These are phyloP conservation scores for Dryadula phaetusa DNA, from an alignment of 2,888 invertebrate species.

Conservation along the genomic window DNA sequence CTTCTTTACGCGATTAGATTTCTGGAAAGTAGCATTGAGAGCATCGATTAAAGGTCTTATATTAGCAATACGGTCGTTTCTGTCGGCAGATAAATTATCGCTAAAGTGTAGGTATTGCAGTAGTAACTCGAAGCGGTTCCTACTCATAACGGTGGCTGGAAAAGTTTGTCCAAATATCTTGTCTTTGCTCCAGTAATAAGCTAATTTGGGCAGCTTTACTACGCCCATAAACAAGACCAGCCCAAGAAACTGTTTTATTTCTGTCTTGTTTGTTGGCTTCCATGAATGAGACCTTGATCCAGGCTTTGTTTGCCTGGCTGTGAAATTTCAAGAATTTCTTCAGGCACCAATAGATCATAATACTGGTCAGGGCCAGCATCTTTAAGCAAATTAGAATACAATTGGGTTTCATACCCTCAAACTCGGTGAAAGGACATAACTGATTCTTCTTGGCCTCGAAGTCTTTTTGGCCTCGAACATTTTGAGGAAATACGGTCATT, in stretches of 20 bases:
- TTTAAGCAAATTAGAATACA: slow-evolving; percentile 50
- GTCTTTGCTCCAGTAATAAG: slow-evolving; percentile 48
- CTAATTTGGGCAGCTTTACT: slow-evolving; percentile 51
- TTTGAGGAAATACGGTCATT: slow-evolving; percentile 49
- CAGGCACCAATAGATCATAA: slow-evolving; percentile 51
- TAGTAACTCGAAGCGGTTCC: slow-evolving; percentile 52
- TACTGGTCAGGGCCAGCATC: slow-evolving; percentile 49
- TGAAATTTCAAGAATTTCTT: slow-evolving; percentile 50
- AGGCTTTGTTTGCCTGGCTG: slow-evolving; percentile 48
- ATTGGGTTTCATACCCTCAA: no score
- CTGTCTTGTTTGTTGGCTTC: slow-evolving; percentile 50
- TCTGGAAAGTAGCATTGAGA: slow-evolving; percentile 50
- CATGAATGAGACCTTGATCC: slow-evolving; percentile 50
- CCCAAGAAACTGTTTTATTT: slow-evolving; percentile 51
- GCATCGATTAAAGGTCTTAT: slow-evolving; percentile 50
- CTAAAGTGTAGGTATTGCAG: slow-evolving; percentile 52
- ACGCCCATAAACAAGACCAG: slow-evolving; percentile 52
- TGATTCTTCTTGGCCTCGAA: slow-evolving; percentile 50
- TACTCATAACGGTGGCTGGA: slow-evolving; percentile 49
- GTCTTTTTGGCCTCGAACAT: slow-evolving; percentile 51
- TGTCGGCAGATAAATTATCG: slow-evolving; percentile 48
- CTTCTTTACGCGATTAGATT: slow-evolving; percentile 50
- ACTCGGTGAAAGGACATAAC: no score
- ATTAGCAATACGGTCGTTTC: slow-evolving; percentile 50
- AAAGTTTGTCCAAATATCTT: slow-evolving; percentile 50